Percentiles rank a stretch among this genome's conserved stretches.
Evolutionary conservation across 2,797 vertebrate genomes (phyloP).

Genomic region (Sylvilagus floridanus): DNA sequence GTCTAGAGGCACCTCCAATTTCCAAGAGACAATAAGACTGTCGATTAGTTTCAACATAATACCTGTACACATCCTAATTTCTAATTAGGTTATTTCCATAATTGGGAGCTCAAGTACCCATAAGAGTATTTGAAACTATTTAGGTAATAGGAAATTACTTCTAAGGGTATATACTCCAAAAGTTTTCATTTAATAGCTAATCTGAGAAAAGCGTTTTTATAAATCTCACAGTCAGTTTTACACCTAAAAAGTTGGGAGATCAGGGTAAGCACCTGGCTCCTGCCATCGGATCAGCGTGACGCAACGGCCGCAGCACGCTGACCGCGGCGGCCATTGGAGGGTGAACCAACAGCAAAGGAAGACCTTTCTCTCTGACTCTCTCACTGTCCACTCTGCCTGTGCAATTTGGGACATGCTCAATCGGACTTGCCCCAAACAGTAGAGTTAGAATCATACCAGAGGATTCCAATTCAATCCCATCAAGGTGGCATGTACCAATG

Average conservation of each 20-base stretch:
- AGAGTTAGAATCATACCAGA: too few species aligned
- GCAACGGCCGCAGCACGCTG: too few species aligned
- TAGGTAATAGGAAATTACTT: conserved; percentile 82
- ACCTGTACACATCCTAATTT: conserved; percentile 65
- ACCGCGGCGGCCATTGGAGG: too few species aligned
- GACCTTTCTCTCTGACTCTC: too few species aligned
- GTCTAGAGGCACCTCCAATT: conserved; percentile 85
- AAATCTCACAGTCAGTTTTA: conserved; percentile 87
- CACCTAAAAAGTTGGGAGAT: conserved; percentile 83
- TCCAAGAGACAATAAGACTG: conserved; percentile 75
- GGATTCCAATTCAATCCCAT: too few species aligned
- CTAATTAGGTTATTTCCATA: conserved; percentile 68
- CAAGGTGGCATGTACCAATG: too few species aligned
- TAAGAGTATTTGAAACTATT: conserved; percentile 76
- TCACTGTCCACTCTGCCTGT: too few species aligned
- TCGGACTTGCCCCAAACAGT: too few species aligned
- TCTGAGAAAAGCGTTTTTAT: conserved; percentile 82
- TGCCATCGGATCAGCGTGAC: too few species aligned
- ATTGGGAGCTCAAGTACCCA: conserved; percentile 74
- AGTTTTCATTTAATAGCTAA: conserved; percentile 78
- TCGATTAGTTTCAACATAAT: conserved; percentile 71
- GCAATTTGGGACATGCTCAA: too few species aligned
- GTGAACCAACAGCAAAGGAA: too few species aligned
- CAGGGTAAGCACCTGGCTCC: too few species aligned
- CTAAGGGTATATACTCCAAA: conserved; percentile 81